These are phyloP conservation scores for Chiloscyllium punctatum DNA, from an alignment of 2,797 vertebrate genomes.

Conservation along the genomic window DNA sequence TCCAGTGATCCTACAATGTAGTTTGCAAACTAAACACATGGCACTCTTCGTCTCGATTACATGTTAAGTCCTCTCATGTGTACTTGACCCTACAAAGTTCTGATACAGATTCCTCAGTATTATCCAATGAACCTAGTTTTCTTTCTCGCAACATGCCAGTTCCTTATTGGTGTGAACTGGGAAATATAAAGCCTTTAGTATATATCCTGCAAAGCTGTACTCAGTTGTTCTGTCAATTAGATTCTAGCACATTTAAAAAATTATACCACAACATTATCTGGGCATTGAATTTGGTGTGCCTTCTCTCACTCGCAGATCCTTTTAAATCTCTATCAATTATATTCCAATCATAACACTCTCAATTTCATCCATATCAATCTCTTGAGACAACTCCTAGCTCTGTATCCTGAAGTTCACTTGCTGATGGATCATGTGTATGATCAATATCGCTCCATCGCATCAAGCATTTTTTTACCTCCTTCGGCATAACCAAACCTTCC, in stretches of 20 bases:
- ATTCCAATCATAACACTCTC: neutral
- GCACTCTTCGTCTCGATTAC: neutral
- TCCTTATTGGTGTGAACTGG: neutral
- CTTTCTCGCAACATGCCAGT: neutral
- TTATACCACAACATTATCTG: neutral
- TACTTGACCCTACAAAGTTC: neutral
- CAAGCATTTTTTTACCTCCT: neutral
- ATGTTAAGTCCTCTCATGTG: neutral
- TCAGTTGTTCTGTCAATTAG: neutral
- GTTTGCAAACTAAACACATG: neutral
- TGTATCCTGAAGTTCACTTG: neutral
- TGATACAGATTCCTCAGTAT: neutral
- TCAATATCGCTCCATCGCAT: neutral
- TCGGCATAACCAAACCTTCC: neutral
- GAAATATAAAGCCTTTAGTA: neutral
- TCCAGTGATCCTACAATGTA: neutral
- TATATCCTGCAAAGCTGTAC: neutral
- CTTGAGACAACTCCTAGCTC: neutral
- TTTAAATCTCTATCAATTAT: neutral
- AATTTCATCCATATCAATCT: neutral
- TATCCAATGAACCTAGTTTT: neutral
- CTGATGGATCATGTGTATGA: neutral
- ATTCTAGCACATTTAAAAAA: neutral
- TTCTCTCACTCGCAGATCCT: neutral
- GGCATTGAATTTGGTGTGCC: neutral